phyloP scores from a whole-genome alignment of 2,797 vertebrate species.

The Poecile montanus region DNA sequence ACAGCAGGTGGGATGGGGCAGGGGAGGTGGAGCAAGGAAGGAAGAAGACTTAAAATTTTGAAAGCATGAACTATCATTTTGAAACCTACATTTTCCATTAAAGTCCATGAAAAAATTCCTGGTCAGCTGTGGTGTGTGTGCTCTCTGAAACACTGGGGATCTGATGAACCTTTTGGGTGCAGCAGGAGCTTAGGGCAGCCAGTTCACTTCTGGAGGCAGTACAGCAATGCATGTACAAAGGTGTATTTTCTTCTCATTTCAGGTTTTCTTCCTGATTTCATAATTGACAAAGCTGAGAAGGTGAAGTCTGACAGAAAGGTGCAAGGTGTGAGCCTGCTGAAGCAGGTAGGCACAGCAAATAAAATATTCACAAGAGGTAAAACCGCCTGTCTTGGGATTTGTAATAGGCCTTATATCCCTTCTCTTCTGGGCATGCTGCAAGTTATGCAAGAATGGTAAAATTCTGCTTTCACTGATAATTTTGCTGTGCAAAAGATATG shows the following conservation, averaged over 20 bases:
- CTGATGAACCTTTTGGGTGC: not conserved
- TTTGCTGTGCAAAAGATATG: not conserved
- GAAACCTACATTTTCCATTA: not conserved
- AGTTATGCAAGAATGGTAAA: not conserved
- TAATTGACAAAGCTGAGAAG: slow-evolving; percentile 26
- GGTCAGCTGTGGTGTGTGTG: not conserved
- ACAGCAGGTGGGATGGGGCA: not conserved
- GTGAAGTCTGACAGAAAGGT: slow-evolving; percentile 22
- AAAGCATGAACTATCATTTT: not conserved
- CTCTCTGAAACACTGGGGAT: not conserved
- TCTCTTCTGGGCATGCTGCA: not conserved
- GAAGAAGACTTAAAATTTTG: not conserved
- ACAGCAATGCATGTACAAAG: fast-evolving
- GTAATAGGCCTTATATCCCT: not conserved
- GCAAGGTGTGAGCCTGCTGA: slow-evolving; percentile 31
- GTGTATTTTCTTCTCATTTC: slow-evolving; percentile 63
- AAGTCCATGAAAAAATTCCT: not conserved
- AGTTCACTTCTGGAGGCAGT: not conserved
- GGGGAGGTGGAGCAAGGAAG: not conserved
- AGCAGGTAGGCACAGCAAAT: slow-evolving; percentile 62
- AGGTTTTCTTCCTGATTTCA: slow-evolving; percentile 68
- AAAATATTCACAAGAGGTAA: not conserved
- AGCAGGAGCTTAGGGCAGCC: not conserved
- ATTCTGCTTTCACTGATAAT: not conserved
- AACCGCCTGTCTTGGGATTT: not conserved